Conservation (phyloP, 2,888 invertebrate genomes). For the Lobophora halterata region DNA sequence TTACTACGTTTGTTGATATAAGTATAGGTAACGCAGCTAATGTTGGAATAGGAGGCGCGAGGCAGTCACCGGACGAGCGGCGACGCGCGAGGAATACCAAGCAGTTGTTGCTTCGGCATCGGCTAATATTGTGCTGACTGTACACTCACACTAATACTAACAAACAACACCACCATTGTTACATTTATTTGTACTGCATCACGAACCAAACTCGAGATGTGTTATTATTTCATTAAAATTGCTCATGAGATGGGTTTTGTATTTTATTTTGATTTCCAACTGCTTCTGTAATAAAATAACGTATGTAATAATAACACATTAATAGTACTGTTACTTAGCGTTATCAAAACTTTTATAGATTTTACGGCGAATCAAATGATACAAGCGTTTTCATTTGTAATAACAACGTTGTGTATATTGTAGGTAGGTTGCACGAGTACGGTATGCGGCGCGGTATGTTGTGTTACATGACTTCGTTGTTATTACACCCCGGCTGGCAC, state of each 20-base stretch:
- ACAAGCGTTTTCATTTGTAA: slow-evolving; percentile 45
- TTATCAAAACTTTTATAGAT: too few relatives aligned
- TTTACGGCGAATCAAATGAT: slow-evolving; percentile 59
- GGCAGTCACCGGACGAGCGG: slow-evolving; percentile 46
- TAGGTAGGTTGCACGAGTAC: slow-evolving; percentile 35
- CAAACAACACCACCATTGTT: slow-evolving; percentile 21
- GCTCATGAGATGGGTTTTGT: neutral
- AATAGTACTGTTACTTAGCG: slow-evolving; percentile 51
- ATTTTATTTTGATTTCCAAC: neutral
- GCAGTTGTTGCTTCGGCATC: slow-evolving; percentile 43
- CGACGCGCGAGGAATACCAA: slow-evolving; percentile 61
- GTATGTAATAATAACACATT: too few relatives aligned
- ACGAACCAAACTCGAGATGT: slow-evolving; percentile 30
- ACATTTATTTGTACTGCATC: slow-evolving; percentile 25
- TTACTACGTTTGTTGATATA: slow-evolving; percentile 29
- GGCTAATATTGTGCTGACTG: slow-evolving; percentile 70
- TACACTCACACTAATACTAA: slow-evolving; percentile 44
- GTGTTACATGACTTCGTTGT: slow-evolving; percentile 40
- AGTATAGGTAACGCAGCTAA: slow-evolving; percentile 35
- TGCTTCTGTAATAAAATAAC: too few relatives aligned
- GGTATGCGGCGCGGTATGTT: slow-evolving; percentile 29
- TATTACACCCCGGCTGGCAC: slow-evolving; percentile 39
- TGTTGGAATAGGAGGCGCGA: slow-evolving; percentile 42
- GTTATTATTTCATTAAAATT: slow-evolving; percentile 18
- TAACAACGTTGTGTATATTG: slow-evolving; percentile 42